Base-by-base conservation (phyloP, 2,797 vertebrate species). In the Nyctibius grandis region DNA sequence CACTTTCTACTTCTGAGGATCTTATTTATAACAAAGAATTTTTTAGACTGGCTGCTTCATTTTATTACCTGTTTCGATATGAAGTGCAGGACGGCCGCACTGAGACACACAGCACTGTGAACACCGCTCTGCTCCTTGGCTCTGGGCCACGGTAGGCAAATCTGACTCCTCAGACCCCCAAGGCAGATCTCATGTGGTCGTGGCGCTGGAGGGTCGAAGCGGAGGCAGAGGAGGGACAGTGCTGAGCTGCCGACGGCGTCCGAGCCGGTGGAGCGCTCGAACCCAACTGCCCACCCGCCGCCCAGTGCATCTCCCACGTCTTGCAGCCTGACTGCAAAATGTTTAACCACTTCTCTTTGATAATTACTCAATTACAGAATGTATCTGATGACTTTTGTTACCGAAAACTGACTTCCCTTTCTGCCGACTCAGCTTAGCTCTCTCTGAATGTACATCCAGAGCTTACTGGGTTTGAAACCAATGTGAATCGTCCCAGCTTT, bases 31-130 rank as follows among this genome's bases (percentile, higher is more conserved):
- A 74, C 88, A 85, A 40, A 47, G 74, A 87, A 60, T 98, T 98
- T 98, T 98, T 97, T 97, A 97, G 97, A 96, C 57, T 38, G 96
- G 97, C 96, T 96, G 97, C 97, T 98, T 97, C 95, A 18, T 97
- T 98, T 98, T 97, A 33, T 97, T 97, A 97, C 74, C 91, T 60
- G 94, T 96, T 96, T 93, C 82, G 72, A 87, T 93, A 64, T n/a
- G 65, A 86, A 95, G 96, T 26, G 97, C 97, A 97, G 98, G 97
- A 95, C 70, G 89, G 96, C 96, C 90, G 87, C 96, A 64, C 91
- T 83, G 96, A 92, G 95, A 97, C 95, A 93, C 95, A 76, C 96
- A 98, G 97, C 98, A 98, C 98, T 98, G 98, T 98, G 98, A 98
- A 87, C 33, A 40, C 95, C 69, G 96, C 96, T 91, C 95, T 95